These are phyloP conservation scores for Lateolabrax maculatus DNA, from an alignment of 2,797 vertebrate genomes.

Conservation along the genomic window DNA sequence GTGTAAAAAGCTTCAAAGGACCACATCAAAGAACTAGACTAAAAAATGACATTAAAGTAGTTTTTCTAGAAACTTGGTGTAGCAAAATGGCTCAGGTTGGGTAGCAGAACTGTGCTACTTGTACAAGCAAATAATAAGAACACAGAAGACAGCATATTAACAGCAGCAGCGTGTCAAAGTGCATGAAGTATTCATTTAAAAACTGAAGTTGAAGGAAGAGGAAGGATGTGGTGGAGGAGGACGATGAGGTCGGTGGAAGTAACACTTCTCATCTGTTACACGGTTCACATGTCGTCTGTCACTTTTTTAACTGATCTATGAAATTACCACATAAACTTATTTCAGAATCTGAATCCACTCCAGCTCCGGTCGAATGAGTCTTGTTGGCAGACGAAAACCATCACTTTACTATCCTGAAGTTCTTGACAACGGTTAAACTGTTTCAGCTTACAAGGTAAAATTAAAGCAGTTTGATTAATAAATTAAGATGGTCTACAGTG, in stretches of 20 bases:
- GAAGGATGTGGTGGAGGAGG: constrained; percentile 58
- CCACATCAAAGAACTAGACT: too few relatives aligned
- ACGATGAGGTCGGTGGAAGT: neutral
- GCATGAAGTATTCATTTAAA: neutral
- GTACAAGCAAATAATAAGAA: neutral
- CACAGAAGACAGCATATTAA: neutral
- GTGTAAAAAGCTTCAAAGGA: too few relatives aligned
- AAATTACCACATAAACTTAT: neutral
- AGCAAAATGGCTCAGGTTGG: neutral
- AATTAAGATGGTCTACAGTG: too few relatives aligned
- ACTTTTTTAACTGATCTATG: neutral
- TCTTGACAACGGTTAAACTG: too few relatives aligned
- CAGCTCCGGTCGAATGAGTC: too few relatives aligned
- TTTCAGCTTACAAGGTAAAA: too few relatives aligned
- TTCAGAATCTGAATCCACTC: neutral
- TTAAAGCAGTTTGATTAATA: too few relatives aligned
- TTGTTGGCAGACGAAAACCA: neutral
- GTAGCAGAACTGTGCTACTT: neutral
- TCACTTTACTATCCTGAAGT: neutral
- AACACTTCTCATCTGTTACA: neutral
- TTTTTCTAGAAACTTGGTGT: neutral
- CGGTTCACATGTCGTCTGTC: neutral
- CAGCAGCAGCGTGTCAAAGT: neutral
- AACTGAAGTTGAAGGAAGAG: neutral
- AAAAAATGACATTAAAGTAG: too few relatives aligned